Base-by-base conservation (phyloP, 2,797 vertebrate genomes). In the Sebastes hopkinsi region DNA sequence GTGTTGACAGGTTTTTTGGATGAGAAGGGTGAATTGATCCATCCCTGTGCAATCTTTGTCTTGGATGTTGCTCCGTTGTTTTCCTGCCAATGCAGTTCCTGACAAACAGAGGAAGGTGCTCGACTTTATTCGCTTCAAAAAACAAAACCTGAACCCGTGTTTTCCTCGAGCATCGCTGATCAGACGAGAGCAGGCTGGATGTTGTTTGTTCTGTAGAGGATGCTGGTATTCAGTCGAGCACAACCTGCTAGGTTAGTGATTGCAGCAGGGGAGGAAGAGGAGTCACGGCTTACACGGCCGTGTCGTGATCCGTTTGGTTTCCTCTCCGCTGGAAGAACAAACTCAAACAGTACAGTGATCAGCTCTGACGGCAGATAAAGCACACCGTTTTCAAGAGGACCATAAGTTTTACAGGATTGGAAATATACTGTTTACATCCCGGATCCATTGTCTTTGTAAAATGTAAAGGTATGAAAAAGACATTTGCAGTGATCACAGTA, bases 401-500 rank as follows among this genome's bases (percentile, higher is more conserved):
- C 69, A 46, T 29, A 79, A 13, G 46, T 84, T 92, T 89, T 72
- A 83, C 70, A 73, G 77, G 88, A 82, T 85, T 81, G 64, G 72
- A 80, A 87, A 38, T 38, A 88, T 92, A 89, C 91, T 93, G 95
- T 96, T 95, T 95, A 94, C 92, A 94, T 95, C 92, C 91, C 80
- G 73, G 89, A 91, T 94, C 92, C 90, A 90, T 95, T 92, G 91
- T 93, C 92, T 96, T 94, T 95, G 95, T 96, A 94, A 95, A 92
- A 89, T 95, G 92, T 95, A 92, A 93, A 95, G 88, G 91, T 96
- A 92, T 94, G 89, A 94, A 92, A 92, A 93, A 89, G 80, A 91
- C 88, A 94, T 95, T 95, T 95, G 92, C 94, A 92, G 94, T 96
- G 95, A 95, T 94, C 89, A 89, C 94, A 95, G 95, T 96, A 95